Evolutionary conservation across 2,888 invertebrate genomes (phyloP), one percentile per base, ranked within the genome.

Genomic region (Tridacna crocea): DNA sequence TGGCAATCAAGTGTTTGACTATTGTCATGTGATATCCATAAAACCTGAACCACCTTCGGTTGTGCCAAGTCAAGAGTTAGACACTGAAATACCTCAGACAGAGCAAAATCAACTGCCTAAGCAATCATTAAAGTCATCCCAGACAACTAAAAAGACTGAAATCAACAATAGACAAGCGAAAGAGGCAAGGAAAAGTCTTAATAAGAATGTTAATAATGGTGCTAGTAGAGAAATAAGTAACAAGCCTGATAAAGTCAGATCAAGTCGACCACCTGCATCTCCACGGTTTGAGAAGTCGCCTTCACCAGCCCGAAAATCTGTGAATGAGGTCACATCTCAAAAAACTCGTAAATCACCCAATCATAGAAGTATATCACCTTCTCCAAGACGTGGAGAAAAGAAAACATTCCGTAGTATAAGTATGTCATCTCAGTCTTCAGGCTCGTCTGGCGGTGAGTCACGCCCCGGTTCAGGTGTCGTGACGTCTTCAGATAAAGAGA

Each of bases 1-100:
- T 88, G 94, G 94, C 6, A 94, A 94, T 68, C 94, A 94, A 72
- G 92, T 94, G 65, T 94, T 94, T 90, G 94, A 94, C 88, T 94
- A 94, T 79, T 90, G 93, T 80, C 91, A 91, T 78, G 88, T 86
- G 36, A 91, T 93, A 60, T 73, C 86, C 11, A 65, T 90, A 15
- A 68, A 68, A 61, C 66, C 72, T 27, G 72, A 77, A 48, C 72
- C 77, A 0, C 58, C 77, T 15, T 65, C 66, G 15, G 60, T 46
- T 55, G 78, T 77, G 22, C 51, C 76, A 26, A 82, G 79, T 72
- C 85, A 72, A 13, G 80, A 82, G 24, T 47, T 73, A 17, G 72
- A 77, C 26, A 73, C 61, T 46, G 70, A 70, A 36, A 2, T 51
- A 19, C 22, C n/a, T 24, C 70, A 70, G 19, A 10, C 48, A 19